Conservation (phyloP, 2,797 vertebrate genomes). For the Cynopterus sphinx region DNA sequence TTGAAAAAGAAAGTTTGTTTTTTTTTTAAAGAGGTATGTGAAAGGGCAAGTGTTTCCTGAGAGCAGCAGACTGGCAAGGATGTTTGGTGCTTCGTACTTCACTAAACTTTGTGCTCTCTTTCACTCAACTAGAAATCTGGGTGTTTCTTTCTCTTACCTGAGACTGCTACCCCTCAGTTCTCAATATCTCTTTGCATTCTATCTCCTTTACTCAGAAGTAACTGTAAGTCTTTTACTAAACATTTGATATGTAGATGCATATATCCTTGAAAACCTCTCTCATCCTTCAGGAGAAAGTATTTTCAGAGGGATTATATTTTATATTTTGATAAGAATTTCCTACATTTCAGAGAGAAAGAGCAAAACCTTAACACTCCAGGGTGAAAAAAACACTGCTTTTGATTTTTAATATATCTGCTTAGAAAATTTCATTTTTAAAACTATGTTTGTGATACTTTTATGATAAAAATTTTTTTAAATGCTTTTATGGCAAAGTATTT, state of each 20-base stretch:
- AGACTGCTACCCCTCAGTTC: neutral
- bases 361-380: neutral
- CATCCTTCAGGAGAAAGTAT: neutral
- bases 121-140: neutral
- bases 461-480: neutral
- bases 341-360: neutral
- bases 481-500: neutral
- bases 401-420: neutral
- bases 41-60: too few relatives aligned
- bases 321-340: neutral
- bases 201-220: neutral
- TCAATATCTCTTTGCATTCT: neutral
- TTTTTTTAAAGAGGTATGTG: too few relatives aligned
- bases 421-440: neutral
- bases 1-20: too few relatives aligned
- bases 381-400: neutral
- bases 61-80: neutral
- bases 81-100: too few relatives aligned
- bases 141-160: neutral
- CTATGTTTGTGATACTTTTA: neutral
- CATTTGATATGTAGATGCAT: too few relatives aligned
- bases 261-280: neutral
- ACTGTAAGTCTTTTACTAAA: neutral
- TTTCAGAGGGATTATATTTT: neutral
- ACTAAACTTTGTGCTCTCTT: neutral